Percentiles rank a stretch among this genome's conserved stretches.
Conservation (phyloP, 1,140 invertebrate species). For the Planococcus citri region DNA sequence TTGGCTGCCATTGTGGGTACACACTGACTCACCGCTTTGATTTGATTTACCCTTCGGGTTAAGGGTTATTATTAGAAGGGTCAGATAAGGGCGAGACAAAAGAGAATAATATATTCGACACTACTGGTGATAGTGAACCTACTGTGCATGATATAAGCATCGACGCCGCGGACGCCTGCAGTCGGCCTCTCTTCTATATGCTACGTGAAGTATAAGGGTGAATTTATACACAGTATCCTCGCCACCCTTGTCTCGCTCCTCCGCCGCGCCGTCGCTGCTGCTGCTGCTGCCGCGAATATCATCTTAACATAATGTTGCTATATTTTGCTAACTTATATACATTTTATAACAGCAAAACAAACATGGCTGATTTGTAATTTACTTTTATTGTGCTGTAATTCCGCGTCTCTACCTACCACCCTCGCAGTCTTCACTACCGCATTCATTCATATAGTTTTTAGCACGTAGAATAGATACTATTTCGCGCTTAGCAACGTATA, state of each 20-base stretch:
- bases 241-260: no score
- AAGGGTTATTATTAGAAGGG: slow-evolving; percentile 20
- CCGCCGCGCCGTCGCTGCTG: no score
- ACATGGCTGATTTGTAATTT: slow-evolving; percentile 17
- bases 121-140: slow-evolving; percentile 16
- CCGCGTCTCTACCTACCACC: no score
- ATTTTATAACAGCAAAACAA: slow-evolving; percentile 6
- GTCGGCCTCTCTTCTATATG: background rate
- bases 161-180: background rate
- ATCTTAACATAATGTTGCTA: slow-evolving; percentile 15
- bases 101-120: slow-evolving; percentile 20
- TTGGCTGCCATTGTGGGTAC: slow-evolving; percentile 19
- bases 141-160: slow-evolving; percentile 16
- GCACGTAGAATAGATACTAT: no score
- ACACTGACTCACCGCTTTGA: slow-evolving; percentile 19
- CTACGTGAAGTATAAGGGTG: no score
- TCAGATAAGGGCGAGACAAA: slow-evolving; percentile 19
- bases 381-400: background rate
- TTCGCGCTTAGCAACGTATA: no score
- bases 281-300: background rate
- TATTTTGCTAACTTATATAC: background rate
- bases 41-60: slow-evolving; percentile 20
- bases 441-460: no score
- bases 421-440: no score
- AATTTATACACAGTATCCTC: no score